phyloP scores from a whole-genome alignment of 2,888 invertebrate genomes.

The Ophioninae sp. region DNA sequence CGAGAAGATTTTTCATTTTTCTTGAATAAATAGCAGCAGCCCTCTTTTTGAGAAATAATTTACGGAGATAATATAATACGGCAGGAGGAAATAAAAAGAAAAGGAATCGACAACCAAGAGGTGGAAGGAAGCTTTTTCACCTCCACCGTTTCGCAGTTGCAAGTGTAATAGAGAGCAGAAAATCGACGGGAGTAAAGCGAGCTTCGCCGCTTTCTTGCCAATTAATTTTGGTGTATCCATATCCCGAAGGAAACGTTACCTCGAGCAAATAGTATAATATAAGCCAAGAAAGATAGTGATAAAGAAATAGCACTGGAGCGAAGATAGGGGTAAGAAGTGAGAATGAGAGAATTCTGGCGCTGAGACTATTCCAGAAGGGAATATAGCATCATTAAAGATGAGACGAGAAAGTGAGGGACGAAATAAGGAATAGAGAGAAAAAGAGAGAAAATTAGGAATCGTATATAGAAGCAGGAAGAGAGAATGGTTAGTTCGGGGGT shows the following conservation, averaged over 20 bases:
- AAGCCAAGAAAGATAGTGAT: slow-evolving; percentile 56
- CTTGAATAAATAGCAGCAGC: slow-evolving; percentile 39
- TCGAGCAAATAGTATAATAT: slow-evolving; percentile 57
- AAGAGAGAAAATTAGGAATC: slow-evolving; percentile 1
- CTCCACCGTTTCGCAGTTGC: slow-evolving; percentile 40
- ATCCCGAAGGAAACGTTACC: slow-evolving; percentile 66
- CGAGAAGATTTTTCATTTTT: slow-evolving; percentile 20
- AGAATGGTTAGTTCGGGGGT: slow-evolving; percentile 46
- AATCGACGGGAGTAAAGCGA: slow-evolving; percentile 46
- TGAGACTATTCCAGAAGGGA: slow-evolving; percentile 51
- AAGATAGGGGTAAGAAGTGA: slow-evolving; percentile 29
- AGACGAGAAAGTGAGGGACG: slow-evolving; percentile 30
- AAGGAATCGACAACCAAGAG: slow-evolving; percentile 34
- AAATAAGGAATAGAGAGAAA: background rate
- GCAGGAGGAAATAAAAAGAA: slow-evolving; percentile 15
- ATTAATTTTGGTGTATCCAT: slow-evolving; percentile 69
- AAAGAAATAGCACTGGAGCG: slow-evolving; percentile 53
- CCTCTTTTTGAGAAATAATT: slow-evolving; percentile 31
- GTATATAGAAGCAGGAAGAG: slow-evolving; percentile 34
- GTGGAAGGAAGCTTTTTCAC: slow-evolving; percentile 45
- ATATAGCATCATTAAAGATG: slow-evolving; percentile 42
- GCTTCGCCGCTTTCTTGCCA: slow-evolving; percentile 64
- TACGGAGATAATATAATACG: slow-evolving; percentile 31
- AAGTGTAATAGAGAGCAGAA: slow-evolving; percentile 36
- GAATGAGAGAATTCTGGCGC: slow-evolving; percentile 56